A percentile compares a stretch with the other conserved stretches of the same genome.
Evolutionary conservation across 2,888 invertebrate genomes (phyloP).

Genomic region (Rapana venosa): DNA sequence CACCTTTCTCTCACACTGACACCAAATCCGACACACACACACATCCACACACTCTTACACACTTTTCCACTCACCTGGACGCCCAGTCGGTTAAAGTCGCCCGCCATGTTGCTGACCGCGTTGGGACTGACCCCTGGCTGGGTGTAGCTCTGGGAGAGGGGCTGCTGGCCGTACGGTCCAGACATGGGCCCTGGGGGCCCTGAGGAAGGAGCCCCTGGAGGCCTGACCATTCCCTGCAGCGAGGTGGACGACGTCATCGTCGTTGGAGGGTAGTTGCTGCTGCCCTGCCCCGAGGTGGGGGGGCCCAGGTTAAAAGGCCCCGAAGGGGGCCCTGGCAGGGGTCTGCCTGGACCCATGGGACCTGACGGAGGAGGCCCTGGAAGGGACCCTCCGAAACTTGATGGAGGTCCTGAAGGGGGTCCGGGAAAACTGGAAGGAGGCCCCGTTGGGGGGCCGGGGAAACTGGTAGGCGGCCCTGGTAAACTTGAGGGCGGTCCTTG

Average conservation of each 20-base stretch:
- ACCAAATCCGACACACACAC: background rate
- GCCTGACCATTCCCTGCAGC: slow-evolving; percentile 13
- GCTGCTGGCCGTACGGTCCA: slow-evolving; percentile 38
- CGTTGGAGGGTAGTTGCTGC: background rate
- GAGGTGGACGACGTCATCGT: background rate
- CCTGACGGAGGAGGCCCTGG: slow-evolving; percentile 9
- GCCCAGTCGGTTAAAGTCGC: slow-evolving; percentile 43
- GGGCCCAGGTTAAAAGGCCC: slow-evolving; percentile 32
- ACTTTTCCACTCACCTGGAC: slow-evolving; percentile 36
- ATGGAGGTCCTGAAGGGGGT: slow-evolving; percentile 3
- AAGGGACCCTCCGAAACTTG: background rate
- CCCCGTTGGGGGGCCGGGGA: background rate
- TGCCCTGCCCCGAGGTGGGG: slow-evolving; percentile 35
- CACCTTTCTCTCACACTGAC: background rate
- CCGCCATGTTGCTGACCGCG: slow-evolving; percentile 33
- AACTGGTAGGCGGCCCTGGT: background rate
- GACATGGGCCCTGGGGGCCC: slow-evolving; percentile 35
- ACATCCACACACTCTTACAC: background rate
- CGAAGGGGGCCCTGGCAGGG: background rate
- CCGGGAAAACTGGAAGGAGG: background rate
- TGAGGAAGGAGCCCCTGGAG: slow-evolving; percentile 29
- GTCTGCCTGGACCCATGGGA: background rate
- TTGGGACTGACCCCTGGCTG: slow-evolving; percentile 2
- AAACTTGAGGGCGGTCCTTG: background rate
- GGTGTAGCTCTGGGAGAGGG: slow-evolving; percentile 1